These are phyloP conservation scores for Neolamprologus devosi DNA, from an alignment of 2,113 vertebrate species.

Conservation along the genomic window DNA sequence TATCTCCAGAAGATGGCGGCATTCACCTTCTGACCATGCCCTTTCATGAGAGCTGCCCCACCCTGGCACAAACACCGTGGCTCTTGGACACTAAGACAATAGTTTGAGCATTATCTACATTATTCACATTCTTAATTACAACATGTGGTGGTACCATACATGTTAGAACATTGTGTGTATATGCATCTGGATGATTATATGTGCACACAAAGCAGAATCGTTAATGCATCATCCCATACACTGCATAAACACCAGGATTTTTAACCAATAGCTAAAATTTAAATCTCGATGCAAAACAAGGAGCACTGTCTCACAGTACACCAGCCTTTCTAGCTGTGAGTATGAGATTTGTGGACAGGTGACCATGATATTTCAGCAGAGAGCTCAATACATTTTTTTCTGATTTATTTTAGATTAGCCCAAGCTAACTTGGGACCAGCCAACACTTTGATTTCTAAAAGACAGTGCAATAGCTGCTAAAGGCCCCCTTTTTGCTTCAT, in stretches of 20 bases:
- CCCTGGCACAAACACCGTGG: neutral
- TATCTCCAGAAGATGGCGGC: constrained; percentile 38
- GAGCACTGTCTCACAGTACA: neutral
- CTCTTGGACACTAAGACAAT: neutral
- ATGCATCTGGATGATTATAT: neutral
- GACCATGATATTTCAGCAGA: neutral
- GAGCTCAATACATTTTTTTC: neutral
- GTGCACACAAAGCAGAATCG: neutral
- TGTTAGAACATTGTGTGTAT: neutral
- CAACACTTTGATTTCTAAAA: neutral
- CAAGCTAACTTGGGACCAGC: neutral
- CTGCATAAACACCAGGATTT: neutral
- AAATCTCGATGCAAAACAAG: neutral
- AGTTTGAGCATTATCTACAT: neutral
- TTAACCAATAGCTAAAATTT: neutral
- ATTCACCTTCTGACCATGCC: neutral
- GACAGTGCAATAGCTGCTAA: neutral
- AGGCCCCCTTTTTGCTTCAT: neutral
- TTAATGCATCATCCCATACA: neutral
- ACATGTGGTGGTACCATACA: neutral
- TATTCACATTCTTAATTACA: neutral
- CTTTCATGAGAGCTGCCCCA: neutral
- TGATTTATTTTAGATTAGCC: neutral
- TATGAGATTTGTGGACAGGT: neutral
- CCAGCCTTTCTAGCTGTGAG: neutral